Evolutionary conservation across 1,140 invertebrate genomes (phyloP).

Genomic region (Antheraea pernyi): DNA sequence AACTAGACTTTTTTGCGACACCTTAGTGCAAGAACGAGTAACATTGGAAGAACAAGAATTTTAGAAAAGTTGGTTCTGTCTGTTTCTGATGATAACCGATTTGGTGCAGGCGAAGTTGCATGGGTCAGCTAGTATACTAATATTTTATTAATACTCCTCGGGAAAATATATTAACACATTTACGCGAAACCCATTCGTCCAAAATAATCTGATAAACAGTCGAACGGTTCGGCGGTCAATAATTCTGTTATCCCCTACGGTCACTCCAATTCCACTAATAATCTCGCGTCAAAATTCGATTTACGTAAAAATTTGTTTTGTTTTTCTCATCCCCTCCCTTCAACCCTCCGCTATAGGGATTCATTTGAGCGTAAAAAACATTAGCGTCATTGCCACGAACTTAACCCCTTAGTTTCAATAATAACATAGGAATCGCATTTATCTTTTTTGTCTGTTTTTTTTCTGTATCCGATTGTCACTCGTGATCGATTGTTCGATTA

Average conservation of each 20-base stretch:
- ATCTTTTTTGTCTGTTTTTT: slow-evolving; percentile 38
- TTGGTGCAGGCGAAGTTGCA: too few relatives aligned
- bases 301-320: slow-evolving; percentile 56
- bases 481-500: slow-evolving; percentile 46
- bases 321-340: slow-evolving; percentile 32
- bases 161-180: slow-evolving; percentile 30
- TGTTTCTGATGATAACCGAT: too few relatives aligned
- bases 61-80: too few relatives aligned
- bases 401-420: slow-evolving; percentile 45
- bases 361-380: slow-evolving; percentile 50
- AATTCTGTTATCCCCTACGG: slow-evolving; percentile 49
- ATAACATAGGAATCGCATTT: slow-evolving; percentile 58
- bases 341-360: slow-evolving; percentile 12
- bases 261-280: slow-evolving; percentile 65
- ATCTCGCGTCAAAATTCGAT: slow-evolving; percentile 63
- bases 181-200: slow-evolving; percentile 34
- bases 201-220: slow-evolving; percentile 57
- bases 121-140: too few relatives aligned
- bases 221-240: slow-evolving; percentile 54
- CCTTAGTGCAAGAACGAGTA: too few relatives aligned
- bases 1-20: too few relatives aligned
- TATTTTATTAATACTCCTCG: too few relatives aligned
- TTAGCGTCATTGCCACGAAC: slow-evolving; percentile 55
- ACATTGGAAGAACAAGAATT: too few relatives aligned
- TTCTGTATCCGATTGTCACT: slow-evolving; percentile 43